Percentiles rank a stretch among this genome's conserved stretches.
Conservation (phyloP, 2,797 vertebrate species). For the Anomalospiza imberbis region DNA sequence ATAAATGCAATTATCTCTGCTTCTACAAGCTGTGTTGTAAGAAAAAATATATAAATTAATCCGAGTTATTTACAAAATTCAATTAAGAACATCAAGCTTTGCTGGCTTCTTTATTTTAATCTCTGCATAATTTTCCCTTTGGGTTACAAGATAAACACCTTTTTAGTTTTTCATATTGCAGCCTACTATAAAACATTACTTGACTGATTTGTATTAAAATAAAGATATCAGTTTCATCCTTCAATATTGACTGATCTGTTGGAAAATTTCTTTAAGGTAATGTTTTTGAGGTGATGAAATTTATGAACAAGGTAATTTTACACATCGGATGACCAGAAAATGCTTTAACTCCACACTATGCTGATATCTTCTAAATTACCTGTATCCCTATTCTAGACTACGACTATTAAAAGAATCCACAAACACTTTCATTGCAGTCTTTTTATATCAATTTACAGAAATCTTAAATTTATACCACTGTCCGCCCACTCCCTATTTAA, state of each 20-base stretch:
- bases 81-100: not conserved
- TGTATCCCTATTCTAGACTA: not conserved
- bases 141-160: not conserved
- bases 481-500: no score
- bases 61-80: not conserved
- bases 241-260: not conserved
- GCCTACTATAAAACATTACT: not conserved
- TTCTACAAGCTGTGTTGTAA: not conserved
- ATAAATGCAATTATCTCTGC: not conserved
- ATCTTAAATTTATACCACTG: not conserved
- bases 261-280: not conserved
- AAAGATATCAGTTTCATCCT: not conserved
- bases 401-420: not conserved
- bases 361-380: not conserved
- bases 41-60: not conserved
- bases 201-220: not conserved
- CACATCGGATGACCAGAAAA: not conserved
- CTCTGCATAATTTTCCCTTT: not conserved
- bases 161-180: not conserved
- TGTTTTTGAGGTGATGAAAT: not conserved
- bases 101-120: not conserved
- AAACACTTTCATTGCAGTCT: not conserved
- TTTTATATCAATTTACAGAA: not conserved
- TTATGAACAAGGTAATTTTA: not conserved
- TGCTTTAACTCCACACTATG: not conserved